Base-by-base conservation (phyloP, 2,888 invertebrate species). In the Celastrina argiolus region DNA sequence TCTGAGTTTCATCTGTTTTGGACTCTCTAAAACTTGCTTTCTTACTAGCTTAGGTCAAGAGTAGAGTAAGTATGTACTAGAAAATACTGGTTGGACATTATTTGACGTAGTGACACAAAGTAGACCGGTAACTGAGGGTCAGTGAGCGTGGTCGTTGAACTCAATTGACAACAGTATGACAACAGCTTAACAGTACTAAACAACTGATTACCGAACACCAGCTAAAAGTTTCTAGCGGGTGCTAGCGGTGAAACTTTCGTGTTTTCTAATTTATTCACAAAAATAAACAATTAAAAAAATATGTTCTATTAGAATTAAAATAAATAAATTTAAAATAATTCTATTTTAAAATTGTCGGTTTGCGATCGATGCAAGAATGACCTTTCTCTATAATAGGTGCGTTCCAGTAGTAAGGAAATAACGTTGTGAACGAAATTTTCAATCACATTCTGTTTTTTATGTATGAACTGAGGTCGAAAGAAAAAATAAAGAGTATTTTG, bases 161-260 rank as follows among this genome's bases (percentile, higher is more conserved):
- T 39, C 61, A 61, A 61, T 61, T 61, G 61, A 39, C 36, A 36
- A 39, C 51, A 41, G 41, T 41, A 51, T 26, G 22, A 26, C 51
- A 51, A 51, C 51, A 18, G 45, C 16, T 7, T n/a, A 42, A 45
- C 45, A 51, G 4, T 22, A 51, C 51, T 26, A 36, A 12, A 36
- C 12, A 8, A 36, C 36, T 22, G 51, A 51, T 51, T 51, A 26
- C 51, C 51, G 12, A 51, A 51, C 22, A 51, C 14, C 51, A 51
- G 51, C 51, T 51, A 51, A 51, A 26, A 51, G 5, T 26, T 14
- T 51, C 12, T 51, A 51, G 22, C 10, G 12, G 5, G 12, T 14
- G 22, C 12, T 51, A 51, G 22, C 10, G 12, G 36, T 36, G 12
- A 36, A 36, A 26, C 22, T 10, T 12, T 51, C 51, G 22, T 51